Evolutionary conservation across 2,888 invertebrate genomes (phyloP).

Genomic region (Napeogenes inachia): DNA sequence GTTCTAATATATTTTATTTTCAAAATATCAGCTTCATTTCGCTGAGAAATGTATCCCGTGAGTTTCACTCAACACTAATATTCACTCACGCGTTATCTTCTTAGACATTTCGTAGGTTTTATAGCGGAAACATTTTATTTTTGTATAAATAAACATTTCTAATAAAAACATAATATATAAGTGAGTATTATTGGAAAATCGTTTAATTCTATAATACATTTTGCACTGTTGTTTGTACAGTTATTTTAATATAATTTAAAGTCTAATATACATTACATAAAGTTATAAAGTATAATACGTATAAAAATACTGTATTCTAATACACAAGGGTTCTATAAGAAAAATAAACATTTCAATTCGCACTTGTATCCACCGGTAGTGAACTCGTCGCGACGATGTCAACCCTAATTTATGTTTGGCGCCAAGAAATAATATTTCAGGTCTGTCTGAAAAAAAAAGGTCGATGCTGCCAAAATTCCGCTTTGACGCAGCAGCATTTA

Average conservation of each 20-base stretch:
- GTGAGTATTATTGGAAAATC: too few relatives aligned
- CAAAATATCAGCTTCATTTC: too few relatives aligned
- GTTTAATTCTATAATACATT: too few relatives aligned
- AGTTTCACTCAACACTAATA: constrained; percentile 2
- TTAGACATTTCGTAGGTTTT: not conserved
- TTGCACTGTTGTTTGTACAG: too few relatives aligned
- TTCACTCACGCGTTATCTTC: not conserved
- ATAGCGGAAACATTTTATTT: not conserved
- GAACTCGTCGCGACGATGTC: constrained; percentile 45
- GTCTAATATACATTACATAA: too few relatives aligned
- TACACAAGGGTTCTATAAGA: not conserved
- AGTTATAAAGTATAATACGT: too few relatives aligned
- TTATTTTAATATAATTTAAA: too few relatives aligned
- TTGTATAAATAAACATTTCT: not conserved
- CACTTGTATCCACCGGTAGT: constrained; percentile 17
- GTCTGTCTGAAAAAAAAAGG: constrained; percentile 38
- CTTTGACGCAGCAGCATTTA: constrained; percentile 31
- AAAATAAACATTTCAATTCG: not conserved
- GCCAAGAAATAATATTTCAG: constrained; percentile 57
- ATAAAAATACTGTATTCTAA: not conserved
- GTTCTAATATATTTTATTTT: too few relatives aligned
- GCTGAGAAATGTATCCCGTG: not conserved
- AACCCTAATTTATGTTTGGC: constrained; percentile 68
- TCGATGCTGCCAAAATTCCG: constrained; percentile 52
- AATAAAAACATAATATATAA: not conserved